A percentile compares a stretch with the other conserved stretches of the same genome.
Conservation (phyloP, 2,797 vertebrate species). For the Synanceia verrucosa region DNA sequence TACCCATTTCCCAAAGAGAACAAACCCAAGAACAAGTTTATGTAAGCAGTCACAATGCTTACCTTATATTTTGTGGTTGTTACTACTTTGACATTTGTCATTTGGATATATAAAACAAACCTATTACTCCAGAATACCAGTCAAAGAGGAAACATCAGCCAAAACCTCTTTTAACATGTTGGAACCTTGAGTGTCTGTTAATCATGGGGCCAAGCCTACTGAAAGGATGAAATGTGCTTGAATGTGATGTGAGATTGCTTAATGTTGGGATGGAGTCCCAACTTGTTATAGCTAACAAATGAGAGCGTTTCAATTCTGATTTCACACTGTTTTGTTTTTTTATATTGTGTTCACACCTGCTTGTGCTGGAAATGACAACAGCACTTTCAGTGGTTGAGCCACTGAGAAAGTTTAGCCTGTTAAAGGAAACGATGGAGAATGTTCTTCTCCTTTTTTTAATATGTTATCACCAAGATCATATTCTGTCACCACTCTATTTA, state of each 20-base stretch:
- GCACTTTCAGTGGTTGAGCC: constrained; percentile 30
- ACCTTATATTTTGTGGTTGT: background rate
- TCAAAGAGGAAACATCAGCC: background rate
- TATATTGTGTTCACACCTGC: constrained; percentile 31
- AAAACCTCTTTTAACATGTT: constrained; percentile 17
- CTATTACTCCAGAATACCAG: background rate
- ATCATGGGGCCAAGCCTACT: background rate
- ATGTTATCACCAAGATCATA: background rate
- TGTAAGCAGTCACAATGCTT: constrained; percentile 78
- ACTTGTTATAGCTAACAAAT: constrained; percentile 18
- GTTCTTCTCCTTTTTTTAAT: background rate
- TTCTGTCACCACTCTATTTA: background rate
- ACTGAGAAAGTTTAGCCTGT: constrained; percentile 3
- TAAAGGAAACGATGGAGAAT: background rate
- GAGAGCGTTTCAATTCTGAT: constrained; percentile 31
- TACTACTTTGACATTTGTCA: background rate
- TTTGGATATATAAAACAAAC: too few species aligned
- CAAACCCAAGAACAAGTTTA: constrained; percentile 94
- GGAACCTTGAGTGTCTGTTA: background rate
- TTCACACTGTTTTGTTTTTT: constrained; percentile 40
- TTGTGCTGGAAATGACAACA: constrained; percentile 19
- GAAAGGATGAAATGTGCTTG: background rate
- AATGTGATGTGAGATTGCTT: constrained; percentile 28
- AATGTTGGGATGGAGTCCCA: constrained; percentile 15
- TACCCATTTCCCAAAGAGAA: constrained; percentile 97